Evolutionary conservation across 2,797 vertebrate genomes (phyloP).

Genomic region (Cyprinodon diabolis): DNA sequence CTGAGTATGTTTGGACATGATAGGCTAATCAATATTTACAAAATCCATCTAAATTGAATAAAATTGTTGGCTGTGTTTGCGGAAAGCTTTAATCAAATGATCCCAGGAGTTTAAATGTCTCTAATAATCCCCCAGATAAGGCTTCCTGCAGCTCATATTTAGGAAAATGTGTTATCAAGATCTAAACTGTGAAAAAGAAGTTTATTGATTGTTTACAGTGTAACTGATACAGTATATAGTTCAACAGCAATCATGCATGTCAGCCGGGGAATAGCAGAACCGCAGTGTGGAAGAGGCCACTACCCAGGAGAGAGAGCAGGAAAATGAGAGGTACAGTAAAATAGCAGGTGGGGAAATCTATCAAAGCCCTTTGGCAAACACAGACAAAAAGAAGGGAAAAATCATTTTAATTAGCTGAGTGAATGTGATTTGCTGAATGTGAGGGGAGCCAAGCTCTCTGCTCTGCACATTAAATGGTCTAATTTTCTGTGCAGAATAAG

Average conservation of each 20-base stretch:
- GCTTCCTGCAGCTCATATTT: constrained; percentile 30
- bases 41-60: constrained; percentile 25
- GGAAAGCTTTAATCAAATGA: constrained; percentile 25
- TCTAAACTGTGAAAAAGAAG: constrained; percentile 33
- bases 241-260: constrained; percentile 18
- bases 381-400: constrained; percentile 77
- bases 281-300: constrained; percentile 18
- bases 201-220: constrained; percentile 53
- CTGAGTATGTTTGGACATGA: constrained; percentile 3
- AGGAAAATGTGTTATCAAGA: constrained; percentile 31
- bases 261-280: constrained; percentile 16
- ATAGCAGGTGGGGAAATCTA: constrained; percentile 96
- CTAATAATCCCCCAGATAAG: constrained; percentile 4
- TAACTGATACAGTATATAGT: constrained; percentile 18
- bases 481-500: constrained; percentile 96
- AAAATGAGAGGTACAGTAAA: constrained; percentile 74
- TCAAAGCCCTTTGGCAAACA: constrained; percentile 84
- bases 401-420: constrained; percentile 99
- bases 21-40: constrained; percentile 13
- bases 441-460: constrained; percentile 83
- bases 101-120: constrained; percentile 30
- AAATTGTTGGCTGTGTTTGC: constrained; percentile 7
- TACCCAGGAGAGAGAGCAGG: constrained; percentile 14
- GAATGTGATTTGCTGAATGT: constrained; percentile 93
- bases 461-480: constrained; percentile 95